Conservation (phyloP, 1,140 invertebrate genomes). For the Neotoxoptera formosana region DNA sequence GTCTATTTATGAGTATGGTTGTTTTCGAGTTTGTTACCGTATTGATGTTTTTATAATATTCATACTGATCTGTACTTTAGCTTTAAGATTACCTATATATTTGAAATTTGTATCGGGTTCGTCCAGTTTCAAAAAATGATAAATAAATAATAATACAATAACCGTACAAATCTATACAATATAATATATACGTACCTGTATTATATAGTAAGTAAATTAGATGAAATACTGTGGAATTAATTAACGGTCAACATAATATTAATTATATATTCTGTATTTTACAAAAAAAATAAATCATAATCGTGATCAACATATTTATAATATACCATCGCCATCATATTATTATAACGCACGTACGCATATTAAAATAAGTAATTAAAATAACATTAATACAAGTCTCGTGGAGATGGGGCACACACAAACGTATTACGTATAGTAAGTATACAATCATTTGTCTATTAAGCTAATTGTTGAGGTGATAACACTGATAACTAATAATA, state of each 20-base stretch:
- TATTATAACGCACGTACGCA: neutral
- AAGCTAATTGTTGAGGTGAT: neutral
- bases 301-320: neutral
- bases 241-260: neutral
- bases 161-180: neutral
- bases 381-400: neutral
- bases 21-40: too few relatives aligned
- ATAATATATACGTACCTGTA: neutral
- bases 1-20: too few relatives aligned
- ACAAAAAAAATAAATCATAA: neutral
- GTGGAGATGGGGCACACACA: neutral
- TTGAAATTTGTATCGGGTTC: too few relatives aligned
- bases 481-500: too few relatives aligned
- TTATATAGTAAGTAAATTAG: neutral
- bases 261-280: neutral
- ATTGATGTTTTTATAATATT: too few relatives aligned
- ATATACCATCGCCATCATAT: too few relatives aligned
- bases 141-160: neutral
- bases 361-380: conserved; percentile 5
- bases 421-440: neutral
- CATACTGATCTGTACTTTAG: too few relatives aligned
- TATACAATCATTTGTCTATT: neutral
- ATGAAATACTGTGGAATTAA: neutral
- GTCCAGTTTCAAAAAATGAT: neutral
- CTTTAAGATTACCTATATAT: too few relatives aligned